phyloP scores from a whole-genome alignment of 2,888 invertebrate species.

The Rhaphigaster nebulosa region DNA sequence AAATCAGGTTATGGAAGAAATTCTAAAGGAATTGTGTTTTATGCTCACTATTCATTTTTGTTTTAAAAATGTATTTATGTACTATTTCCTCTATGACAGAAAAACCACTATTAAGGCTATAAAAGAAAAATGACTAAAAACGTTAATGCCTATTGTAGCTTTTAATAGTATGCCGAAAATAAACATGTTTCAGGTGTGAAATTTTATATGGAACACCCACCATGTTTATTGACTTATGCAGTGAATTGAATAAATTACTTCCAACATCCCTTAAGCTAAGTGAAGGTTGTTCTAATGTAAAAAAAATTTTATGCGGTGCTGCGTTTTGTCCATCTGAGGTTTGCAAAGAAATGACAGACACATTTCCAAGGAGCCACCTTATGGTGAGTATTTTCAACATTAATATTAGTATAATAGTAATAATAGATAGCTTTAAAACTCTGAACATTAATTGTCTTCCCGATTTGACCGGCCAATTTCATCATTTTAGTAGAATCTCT shows the following conservation, averaged over 20 bases:
- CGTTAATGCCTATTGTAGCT: not conserved
- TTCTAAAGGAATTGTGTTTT: no score
- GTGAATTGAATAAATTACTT: slow-evolving; percentile 65
- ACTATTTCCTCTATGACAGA: not conserved
- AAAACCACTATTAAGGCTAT: not conserved
- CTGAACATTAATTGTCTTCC: no score
- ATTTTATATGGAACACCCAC: slow-evolving; percentile 85
- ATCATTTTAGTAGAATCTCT: no score
- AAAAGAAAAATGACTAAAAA: not conserved
- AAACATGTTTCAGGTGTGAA: slow-evolving; percentile 74
- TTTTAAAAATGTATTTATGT: no score
- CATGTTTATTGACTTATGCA: slow-evolving; percentile 85
- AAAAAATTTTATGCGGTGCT: slow-evolving; percentile 79
- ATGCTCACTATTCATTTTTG: not conserved
- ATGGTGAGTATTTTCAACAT: slow-evolving; percentile 59
- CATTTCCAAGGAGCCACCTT: slow-evolving; percentile 64
- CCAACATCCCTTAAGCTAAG: slow-evolving; percentile 56
- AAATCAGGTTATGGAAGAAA: no score
- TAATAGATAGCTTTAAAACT: no score
- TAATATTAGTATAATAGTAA: no score
- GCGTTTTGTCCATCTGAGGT: slow-evolving; percentile 78
- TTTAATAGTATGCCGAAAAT: not conserved
- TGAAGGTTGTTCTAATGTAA: slow-evolving; percentile 69
- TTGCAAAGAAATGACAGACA: slow-evolving; percentile 70
- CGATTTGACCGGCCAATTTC: no score